phyloP scores from a whole-genome alignment of 2,113 vertebrate species.

The Cebus imitator region DNA sequence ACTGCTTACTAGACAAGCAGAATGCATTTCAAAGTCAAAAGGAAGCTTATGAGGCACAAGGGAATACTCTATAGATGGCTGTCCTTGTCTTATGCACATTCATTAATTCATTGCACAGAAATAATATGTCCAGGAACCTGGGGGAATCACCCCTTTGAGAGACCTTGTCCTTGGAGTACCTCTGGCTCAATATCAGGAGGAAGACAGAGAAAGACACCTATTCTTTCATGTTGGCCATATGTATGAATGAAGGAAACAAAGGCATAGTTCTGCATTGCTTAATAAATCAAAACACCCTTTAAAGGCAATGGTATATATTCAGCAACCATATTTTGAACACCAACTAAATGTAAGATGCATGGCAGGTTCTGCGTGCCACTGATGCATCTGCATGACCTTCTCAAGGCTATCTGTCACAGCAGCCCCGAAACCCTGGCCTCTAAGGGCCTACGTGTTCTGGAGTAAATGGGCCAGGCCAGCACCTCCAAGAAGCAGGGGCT shows the following conservation, averaged over 20 bases:
- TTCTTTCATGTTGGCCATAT: background rate
- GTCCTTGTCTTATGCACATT: background rate
- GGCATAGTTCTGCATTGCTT: background rate
- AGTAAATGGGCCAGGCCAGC: background rate
- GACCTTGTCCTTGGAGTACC: background rate
- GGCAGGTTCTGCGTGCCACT: background rate
- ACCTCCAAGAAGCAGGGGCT: background rate
- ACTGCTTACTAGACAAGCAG: background rate
- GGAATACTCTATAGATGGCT: background rate
- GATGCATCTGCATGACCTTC: background rate
- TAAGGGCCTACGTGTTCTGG: background rate
- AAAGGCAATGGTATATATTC: background rate
- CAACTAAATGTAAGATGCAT: background rate
- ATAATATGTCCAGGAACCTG: background rate
- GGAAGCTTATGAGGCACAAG: background rate
- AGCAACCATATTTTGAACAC: background rate
- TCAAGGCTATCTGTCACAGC: background rate
- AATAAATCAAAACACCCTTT: background rate
- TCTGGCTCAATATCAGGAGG: background rate
- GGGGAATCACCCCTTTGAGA: background rate
- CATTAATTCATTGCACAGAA: background rate
- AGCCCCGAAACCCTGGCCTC: background rate
- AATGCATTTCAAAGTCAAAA: background rate
- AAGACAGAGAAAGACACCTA: background rate
- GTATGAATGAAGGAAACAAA: constrained; percentile 21